Evolutionary conservation across 2,113 vertebrate species (phyloP).

Genomic region (Ailuropoda melanoleuca): DNA sequence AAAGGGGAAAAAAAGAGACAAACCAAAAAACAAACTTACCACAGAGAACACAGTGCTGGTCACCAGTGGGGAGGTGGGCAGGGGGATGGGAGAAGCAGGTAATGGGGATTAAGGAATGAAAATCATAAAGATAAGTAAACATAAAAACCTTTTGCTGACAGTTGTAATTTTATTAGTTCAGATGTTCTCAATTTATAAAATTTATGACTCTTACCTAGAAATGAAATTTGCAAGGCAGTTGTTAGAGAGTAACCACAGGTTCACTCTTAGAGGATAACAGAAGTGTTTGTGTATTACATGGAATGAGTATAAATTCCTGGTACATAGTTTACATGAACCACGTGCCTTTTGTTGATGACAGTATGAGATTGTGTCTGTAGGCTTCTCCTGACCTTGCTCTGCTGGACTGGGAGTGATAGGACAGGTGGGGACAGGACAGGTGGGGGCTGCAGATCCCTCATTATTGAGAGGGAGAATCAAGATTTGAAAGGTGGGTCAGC

Average conservation of each 20-base stretch:
- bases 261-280: background rate
- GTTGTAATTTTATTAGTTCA: background rate
- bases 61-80: background rate
- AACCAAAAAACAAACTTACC: background rate
- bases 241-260: background rate
- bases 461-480: background rate
- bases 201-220: background rate
- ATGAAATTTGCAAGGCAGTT: background rate
- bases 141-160: background rate
- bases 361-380: background rate
- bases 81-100: background rate
- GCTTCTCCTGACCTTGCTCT: background rate
- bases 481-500: background rate
- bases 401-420: background rate
- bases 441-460: background rate
- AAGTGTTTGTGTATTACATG: background rate
- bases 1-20: background rate
- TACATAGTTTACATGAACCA: background rate
- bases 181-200: background rate
- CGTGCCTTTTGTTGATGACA: background rate
- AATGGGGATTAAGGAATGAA: background rate
- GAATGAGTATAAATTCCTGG: background rate
- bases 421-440: background rate
- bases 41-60: background rate
- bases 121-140: background rate